Evolutionary conservation across 2,113 vertebrate genomes (phyloP), one percentile per base, ranked within the genome.

Genomic region (Entomyzon cyanotis): DNA sequence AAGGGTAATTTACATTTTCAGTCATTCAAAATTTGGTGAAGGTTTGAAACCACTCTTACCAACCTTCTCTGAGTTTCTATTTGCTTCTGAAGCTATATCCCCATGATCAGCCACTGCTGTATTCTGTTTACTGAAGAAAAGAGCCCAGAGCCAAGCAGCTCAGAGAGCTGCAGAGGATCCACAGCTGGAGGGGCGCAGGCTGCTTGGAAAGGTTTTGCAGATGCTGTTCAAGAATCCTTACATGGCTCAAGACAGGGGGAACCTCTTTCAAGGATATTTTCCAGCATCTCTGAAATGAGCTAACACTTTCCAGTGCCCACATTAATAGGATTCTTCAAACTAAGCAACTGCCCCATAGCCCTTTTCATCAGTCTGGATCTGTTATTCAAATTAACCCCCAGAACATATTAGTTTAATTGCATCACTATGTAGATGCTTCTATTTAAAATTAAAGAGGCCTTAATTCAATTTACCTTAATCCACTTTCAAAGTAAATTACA

Each of bases 391-490:
- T 73, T 73, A 95, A 93, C 46, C 53, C 84, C 79, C 53, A 50
- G 53, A 94, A 79, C 6, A 46, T 80, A 87, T 65, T 76, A 46
- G 52, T 60, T 90, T 85, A 96, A 95, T 79, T 94, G 53, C 69
- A 94, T 82, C 70, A n/a, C 89, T 58, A 46, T 84, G 74, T 79
- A 94, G 87, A 93, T 94, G 81, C 20, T 87, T 93, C 87, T 84
- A 71, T 89, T 84, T 87, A 79, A 73, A 92, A 95, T 84, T 94
- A 89, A 60, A 95, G 77, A 89, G 76, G 52, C 17, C 62, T 87
- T 95, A 94, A 95, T 93, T 97, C 62, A 94, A 89, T 96, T 96
- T 95, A 95, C 77, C 74, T 93, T 96, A 90, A 95, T 91, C 89
- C 81, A 95, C 77, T 87, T 93, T 37, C 53, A 84, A 87, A 95